Base-by-base conservation (phyloP, 2,113 vertebrate species). In the Onychostoma macrolepis region DNA sequence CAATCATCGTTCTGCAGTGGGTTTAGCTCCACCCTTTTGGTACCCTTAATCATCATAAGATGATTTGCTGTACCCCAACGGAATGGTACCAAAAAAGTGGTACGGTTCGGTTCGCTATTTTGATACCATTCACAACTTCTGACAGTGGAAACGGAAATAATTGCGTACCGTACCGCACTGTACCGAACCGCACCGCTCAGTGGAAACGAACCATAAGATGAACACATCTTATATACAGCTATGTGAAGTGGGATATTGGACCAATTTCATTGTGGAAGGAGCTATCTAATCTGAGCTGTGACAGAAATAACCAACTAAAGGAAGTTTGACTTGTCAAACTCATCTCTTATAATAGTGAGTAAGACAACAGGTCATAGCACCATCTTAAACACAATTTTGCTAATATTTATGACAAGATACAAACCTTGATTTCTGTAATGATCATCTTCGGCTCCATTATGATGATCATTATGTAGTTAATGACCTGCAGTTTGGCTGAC, bases 401-500 rank as follows among this genome's bases (percentile, higher is more conserved):
- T 38, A 28, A 72, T 65, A 86, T 28, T 67, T 67, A 61, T 56
- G 76, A 69, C 67, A 80, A 12, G 24, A 41, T 86, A 71, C 33
- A 48, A 80, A 10, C 48, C 28, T 53, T 28, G 45, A 71, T 56
- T 86, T 21, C 77, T 53, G 77, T 80, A 80, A 86, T 80, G 65
- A 72, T 80, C 12, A 41, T 86, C 77, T 71, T 30, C 4, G 26
- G 65, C 77, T 72, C 50, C 67, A 86, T 86, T 74, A 74, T 24
- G n/a, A 74, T 74, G 50, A 19, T 86, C 77, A 86, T 86, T 86
- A 86, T 72, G 50, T 24, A 58, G 45, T 80, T 86, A 86, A 81
- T 74, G 85, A 71, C n/a, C 58, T 80, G 50, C 56, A 71, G 85
- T 71, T 71, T 81, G 36, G 15, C 78, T 86, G 85, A 74, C 85